Conservation (phyloP, 2,888 invertebrate species). For the Nasonia oneida region DNA sequence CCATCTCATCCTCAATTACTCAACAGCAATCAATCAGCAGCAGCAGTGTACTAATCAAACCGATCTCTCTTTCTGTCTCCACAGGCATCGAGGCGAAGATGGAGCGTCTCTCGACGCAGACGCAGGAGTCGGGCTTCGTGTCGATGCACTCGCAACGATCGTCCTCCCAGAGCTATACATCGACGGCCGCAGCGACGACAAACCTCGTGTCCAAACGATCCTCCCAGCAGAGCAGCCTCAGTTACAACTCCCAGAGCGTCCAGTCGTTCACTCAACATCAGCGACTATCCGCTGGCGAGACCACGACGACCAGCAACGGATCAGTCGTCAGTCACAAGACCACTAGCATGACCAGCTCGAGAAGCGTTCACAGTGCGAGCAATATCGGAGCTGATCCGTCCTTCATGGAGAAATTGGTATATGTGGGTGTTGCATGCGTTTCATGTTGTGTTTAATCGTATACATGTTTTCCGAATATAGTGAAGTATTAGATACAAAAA, state of each 20-base stretch:
- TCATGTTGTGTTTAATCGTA: constrained; percentile 22
- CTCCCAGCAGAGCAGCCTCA: constrained; percentile 82
- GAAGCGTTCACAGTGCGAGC: constrained; percentile 72
- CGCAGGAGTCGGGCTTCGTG: constrained; percentile 82
- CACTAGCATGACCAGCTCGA: constrained; percentile 67
- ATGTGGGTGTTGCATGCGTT: constrained; percentile 71
- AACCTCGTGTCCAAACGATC: constrained; percentile 82
- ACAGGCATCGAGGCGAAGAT: constrained; percentile 77
- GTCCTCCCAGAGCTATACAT: constrained; percentile 82
- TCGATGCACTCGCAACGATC: constrained; percentile 84
- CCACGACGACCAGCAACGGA: constrained; percentile 74
- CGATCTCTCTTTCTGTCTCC: constrained; percentile 23
- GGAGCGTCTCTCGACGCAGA: constrained; percentile 78
- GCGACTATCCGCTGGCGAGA: constrained; percentile 63
- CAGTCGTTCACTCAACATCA: constrained; percentile 72
- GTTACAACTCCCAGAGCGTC: constrained; percentile 69
- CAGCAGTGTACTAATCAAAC: neutral
- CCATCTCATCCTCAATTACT: neutral
- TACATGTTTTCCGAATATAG: too few relatives aligned
- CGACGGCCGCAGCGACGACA: constrained; percentile 76
- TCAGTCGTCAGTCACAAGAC: constrained; percentile 74
- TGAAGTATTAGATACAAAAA: too few relatives aligned
- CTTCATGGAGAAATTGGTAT: constrained; percentile 76
- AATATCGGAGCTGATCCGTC: constrained; percentile 72
- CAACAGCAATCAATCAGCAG: neutral